phyloP scores from a whole-genome alignment of 2,888 invertebrate genomes.

The Trichopria drosophilae region DNA sequence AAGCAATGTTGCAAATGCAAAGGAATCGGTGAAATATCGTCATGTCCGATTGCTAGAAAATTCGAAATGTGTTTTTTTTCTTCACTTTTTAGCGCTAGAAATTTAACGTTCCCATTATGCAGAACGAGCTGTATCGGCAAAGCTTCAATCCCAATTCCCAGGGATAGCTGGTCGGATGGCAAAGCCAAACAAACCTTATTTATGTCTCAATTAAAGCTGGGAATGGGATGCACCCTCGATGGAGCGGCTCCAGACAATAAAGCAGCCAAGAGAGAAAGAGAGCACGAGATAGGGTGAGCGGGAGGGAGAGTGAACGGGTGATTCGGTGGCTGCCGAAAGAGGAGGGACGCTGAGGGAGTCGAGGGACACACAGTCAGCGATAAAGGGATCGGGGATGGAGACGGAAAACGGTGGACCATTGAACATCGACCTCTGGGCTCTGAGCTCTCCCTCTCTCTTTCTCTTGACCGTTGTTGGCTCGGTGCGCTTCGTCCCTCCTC shows the following conservation, averaged over 20 bases:
- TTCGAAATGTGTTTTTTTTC: slow-evolving; percentile 32
- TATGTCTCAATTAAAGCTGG: slow-evolving; percentile 59
- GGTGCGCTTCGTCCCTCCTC: no score
- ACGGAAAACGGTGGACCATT: slow-evolving; percentile 55
- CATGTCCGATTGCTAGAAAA: slow-evolving; percentile 6
- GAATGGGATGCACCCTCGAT: slow-evolving; percentile 60
- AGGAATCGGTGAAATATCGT: neutral
- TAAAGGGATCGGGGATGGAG: slow-evolving; percentile 50
- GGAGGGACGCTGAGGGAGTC: slow-evolving; percentile 22
- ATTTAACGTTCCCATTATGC: slow-evolving; percentile 56
- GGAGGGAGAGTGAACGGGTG: slow-evolving; percentile 26
- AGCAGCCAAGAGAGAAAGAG: slow-evolving; percentile 50
- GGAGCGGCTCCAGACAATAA: slow-evolving; percentile 58
- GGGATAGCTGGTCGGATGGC: slow-evolving; percentile 54
- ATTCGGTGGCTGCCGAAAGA: slow-evolving; percentile 6
- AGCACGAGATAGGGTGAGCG: slow-evolving; percentile 25
- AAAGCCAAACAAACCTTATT: slow-evolving; percentile 60
- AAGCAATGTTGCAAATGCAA: neutral
- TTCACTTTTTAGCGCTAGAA: slow-evolving; percentile 39
- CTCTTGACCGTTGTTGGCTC: slow-evolving; percentile 35
- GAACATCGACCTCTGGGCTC: slow-evolving; percentile 58
- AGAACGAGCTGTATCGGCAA: slow-evolving; percentile 56
- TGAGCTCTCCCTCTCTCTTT: slow-evolving; percentile 39
- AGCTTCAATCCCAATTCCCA: slow-evolving; percentile 57
- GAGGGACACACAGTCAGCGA: slow-evolving; percentile 34